Base-by-base conservation (phyloP, 2,113 vertebrate genomes). In the Caloenas nicobarica region DNA sequence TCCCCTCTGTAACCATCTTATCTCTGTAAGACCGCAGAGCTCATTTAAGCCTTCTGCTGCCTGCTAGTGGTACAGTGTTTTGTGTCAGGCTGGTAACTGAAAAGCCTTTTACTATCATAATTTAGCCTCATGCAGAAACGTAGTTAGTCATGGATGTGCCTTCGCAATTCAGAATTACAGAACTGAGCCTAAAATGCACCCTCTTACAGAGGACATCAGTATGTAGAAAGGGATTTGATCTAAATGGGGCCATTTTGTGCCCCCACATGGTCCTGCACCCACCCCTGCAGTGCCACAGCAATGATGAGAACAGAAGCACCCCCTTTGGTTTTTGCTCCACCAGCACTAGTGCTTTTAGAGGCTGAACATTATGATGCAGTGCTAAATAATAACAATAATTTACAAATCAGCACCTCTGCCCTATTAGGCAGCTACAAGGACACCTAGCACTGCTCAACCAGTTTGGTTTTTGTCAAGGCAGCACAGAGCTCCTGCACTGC, bases 31-130 rank as follows among this genome's bases (percentile, higher is more conserved):
- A 12, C 54, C 62, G 36, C 72, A 86, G 80, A 90, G 46, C 60
- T 88, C 76, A 48, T 44, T 48, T 53, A 80, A 87, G 42, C 58
- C 84, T 94, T 5, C 83, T 92, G 78, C 94, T 95, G 81, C 84
- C 91, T 91, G 93, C 84, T 79, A 65, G 84, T 36, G 31, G 81
- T 72, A 36, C 24, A 72, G 65, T 25, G 58, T 15, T 89, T 44
- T 76, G 57, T 76, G 53, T 44, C 70, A 79, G 48, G 13, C 53
- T 48, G 28, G 15, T 16, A 58, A 33, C 31, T 34, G 42, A 36
- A 68, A 88, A 88, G 16, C 8, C 36, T 84, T 86, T 18, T 28
- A 17, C 61, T 69, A 10, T 50, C 38, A 54, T 8, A 38, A 12
- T 28, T 40, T 36, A 65, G 28, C 42, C 21, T 51, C 57, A 38